These are phyloP conservation scores for Sebastes minor DNA, from an alignment of 2,797 vertebrate species.

Conservation along the genomic window DNA sequence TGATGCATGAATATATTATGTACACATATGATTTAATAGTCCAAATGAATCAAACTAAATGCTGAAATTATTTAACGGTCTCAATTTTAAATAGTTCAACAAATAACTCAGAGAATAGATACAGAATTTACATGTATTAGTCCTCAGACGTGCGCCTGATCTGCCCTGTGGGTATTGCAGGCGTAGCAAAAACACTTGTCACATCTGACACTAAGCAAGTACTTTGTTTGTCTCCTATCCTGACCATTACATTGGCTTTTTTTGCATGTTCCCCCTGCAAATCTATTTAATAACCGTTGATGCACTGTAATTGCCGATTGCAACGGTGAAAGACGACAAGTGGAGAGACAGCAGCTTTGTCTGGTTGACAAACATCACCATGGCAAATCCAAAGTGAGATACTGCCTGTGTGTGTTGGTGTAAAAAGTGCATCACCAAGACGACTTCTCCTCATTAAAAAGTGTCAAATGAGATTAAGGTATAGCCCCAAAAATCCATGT, in stretches of 20 bases:
- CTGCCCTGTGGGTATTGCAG: slow-evolving; percentile 5
- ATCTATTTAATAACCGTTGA: slow-evolving; percentile 18
- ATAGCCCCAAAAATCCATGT: slow-evolving; percentile 9
- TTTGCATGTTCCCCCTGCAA: slow-evolving; percentile 5
- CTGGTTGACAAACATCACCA: slow-evolving; percentile 16
- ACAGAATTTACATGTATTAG: background rate
- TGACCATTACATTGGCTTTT: background rate
- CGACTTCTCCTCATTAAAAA: background rate
- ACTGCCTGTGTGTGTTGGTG: background rate
- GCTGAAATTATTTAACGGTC: background rate
- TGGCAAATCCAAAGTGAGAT: background rate
- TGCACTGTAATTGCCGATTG: background rate
- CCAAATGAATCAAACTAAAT: slow-evolving; percentile 16
- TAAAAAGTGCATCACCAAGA: background rate
- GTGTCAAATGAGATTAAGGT: slow-evolving; percentile 14
- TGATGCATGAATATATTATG: background rate
- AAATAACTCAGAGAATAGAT: slow-evolving; percentile 21
- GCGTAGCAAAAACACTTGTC: slow-evolving; percentile 23
- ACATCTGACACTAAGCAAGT: slow-evolving; percentile 41
- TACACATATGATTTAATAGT: background rate
- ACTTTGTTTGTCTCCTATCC: slow-evolving; percentile 37
- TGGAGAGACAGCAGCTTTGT: slow-evolving; percentile 15
- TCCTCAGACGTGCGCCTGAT: slow-evolving; percentile 1
- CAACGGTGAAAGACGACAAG: slow-evolving; percentile 10
- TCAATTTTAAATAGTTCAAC: slow-evolving; percentile 20